Conservation (phyloP, 2,113 vertebrate genomes). For the Notiomystis cincta region DNA sequence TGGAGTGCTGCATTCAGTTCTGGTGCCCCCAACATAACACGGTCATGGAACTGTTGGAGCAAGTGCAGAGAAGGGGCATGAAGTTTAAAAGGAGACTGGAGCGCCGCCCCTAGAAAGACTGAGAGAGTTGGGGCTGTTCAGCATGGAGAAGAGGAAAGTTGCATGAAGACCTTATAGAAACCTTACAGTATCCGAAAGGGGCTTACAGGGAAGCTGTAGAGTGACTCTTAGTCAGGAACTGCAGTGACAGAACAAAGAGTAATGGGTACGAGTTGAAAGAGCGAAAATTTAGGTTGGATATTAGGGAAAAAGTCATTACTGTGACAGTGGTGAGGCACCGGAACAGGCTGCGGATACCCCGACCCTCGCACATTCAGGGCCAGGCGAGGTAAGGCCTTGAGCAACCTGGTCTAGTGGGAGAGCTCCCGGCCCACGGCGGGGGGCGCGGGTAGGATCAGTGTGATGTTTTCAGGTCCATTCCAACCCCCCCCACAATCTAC, state of each 20-base stretch:
- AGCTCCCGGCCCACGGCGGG: no score
- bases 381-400: background rate
- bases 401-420: no score
- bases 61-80: background rate
- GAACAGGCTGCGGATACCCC: accelerated
- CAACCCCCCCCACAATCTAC: background rate
- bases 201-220: background rate
- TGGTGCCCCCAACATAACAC: background rate
- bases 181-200: background rate
- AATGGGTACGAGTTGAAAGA: background rate
- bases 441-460: accelerated
- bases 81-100: background rate
- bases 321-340: background rate
- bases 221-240: background rate
- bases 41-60: background rate
- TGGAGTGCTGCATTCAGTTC: background rate
- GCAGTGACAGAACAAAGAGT: background rate
- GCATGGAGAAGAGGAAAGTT: background rate
- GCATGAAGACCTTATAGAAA: background rate
- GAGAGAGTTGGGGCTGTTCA: background rate
- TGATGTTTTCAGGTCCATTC: background rate
- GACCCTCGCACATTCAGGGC: background rate
- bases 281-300: background rate
- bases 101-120: background rate
- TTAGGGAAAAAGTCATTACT: background rate